Conservation (phyloP, 1,140 invertebrate species). For the Listronotus bonariensis region DNA sequence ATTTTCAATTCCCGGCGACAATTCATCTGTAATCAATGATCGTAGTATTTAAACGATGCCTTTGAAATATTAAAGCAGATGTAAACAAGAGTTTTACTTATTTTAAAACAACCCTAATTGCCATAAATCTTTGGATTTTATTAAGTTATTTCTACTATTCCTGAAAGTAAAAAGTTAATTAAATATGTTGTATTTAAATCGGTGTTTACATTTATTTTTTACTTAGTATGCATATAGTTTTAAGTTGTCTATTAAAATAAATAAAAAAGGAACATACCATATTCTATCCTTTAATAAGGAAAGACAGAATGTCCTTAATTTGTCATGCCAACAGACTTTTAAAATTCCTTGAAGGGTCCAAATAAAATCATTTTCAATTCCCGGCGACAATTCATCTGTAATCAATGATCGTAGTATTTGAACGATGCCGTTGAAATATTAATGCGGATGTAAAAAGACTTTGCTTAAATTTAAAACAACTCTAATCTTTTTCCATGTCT, state of each 20-base stretch:
- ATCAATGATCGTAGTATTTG: conserved; percentile 47
- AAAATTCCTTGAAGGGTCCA: conserved; percentile 29
- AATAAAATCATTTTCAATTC: conserved; percentile 46
- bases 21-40: conserved; percentile 50
- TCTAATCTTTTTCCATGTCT: conserved; percentile 24
- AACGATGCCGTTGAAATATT: conserved; percentile 39
- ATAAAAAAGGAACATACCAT: too few species aligned
- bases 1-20: conserved; percentile 44
- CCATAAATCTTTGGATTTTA: too few species aligned
- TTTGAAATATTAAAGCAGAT: conserved; percentile 41
- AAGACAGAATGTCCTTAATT: too few species aligned
- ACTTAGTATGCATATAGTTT: too few species aligned
- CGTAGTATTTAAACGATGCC: conserved; percentile 37
- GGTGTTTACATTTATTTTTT: too few species aligned
- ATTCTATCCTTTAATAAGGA: too few species aligned
- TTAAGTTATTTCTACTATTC: too few species aligned
- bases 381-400: conserved; percentile 47
- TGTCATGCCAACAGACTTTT: neutral
- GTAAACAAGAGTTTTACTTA: conserved; percentile 34
- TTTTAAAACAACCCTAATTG: conserved; percentile 29
- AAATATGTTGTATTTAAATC: too few species aligned
- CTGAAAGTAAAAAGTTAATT: too few species aligned
- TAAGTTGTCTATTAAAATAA: too few species aligned
- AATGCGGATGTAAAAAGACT: conserved; percentile 39
- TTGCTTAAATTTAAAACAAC: conserved; percentile 33